Conservation (phyloP, 2,113 vertebrate species). For the Phylloscopus trochilus region DNA sequence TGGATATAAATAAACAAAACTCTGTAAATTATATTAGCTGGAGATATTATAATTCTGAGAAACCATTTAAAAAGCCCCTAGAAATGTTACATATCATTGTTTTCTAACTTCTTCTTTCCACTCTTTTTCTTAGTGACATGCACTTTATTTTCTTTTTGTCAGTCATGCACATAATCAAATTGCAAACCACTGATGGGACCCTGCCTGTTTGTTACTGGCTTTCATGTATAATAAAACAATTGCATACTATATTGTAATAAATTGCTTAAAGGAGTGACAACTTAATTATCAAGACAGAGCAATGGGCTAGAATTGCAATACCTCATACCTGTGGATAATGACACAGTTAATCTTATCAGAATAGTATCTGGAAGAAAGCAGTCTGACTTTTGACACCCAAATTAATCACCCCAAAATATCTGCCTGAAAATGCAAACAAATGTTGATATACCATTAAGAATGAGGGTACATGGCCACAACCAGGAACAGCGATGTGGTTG, state of each 20-base stretch:
- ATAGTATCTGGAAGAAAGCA: background rate
- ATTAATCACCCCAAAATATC: conserved; percentile 32
- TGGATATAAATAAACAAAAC: background rate
- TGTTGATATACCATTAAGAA: background rate
- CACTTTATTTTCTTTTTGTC: background rate
- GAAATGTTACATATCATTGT: background rate
- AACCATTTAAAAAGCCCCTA: background rate
- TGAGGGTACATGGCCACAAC: background rate
- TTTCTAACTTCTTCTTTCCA: background rate
- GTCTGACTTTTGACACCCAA: conserved; percentile 9
- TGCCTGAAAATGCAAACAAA: conserved; percentile 16
- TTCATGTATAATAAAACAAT: conserved; percentile 30
- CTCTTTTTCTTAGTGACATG: background rate
- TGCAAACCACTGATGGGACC: background rate
- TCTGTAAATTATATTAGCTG: background rate
- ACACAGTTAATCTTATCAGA: conserved; percentile 26
- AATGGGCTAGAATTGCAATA: background rate
- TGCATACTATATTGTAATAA: conserved; percentile 1
- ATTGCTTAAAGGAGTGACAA: conserved; percentile 28
- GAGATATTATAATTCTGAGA: background rate
- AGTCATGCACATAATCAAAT: background rate
- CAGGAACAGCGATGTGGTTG: background rate
- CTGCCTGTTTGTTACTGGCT: background rate
- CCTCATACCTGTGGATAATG: conserved; percentile 15
- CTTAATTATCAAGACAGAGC: conserved; percentile 14